Conservation (phyloP, 1,140 invertebrate genomes). For the Rhagoletis pomonella region DNA sequence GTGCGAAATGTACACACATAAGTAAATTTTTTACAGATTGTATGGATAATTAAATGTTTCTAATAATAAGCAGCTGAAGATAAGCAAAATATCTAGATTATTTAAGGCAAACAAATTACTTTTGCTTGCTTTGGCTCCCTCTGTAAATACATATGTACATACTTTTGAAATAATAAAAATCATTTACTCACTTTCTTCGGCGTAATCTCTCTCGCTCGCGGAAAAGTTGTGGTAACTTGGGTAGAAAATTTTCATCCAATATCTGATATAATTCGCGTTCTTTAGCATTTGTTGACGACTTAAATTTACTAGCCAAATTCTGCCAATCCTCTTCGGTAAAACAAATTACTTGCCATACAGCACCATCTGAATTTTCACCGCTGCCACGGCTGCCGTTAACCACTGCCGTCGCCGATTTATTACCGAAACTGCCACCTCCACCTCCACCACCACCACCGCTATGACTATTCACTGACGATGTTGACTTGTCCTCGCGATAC, state of each 20-base stretch:
- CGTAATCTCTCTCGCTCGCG: constrained; percentile 91
- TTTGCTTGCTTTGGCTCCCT: neutral
- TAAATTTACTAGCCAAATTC: constrained; percentile 87
- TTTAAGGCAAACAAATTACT: neutral
- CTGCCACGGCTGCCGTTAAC: neutral
- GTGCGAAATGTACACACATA: too few species aligned
- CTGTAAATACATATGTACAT: neutral
- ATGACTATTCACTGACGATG: constrained; percentile 44
- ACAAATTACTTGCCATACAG: constrained; percentile 92
- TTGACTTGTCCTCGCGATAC: constrained; percentile 81
- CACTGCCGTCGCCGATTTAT: constrained; percentile 62
- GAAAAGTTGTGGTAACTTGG: constrained; percentile 92
- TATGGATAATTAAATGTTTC: too few species aligned
- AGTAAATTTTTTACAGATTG: too few species aligned
- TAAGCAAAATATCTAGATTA: neutral
- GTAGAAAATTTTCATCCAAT: constrained; percentile 91
- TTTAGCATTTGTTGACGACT: constrained; percentile 82
- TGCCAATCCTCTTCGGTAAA: constrained; percentile 94
- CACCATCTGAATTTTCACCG: constrained; percentile 62
- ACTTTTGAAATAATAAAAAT: neutral
- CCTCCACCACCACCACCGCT: constrained; percentile 71
- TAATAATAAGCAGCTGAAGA: neutral
- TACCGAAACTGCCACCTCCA: constrained; percentile 72
- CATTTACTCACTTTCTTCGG: constrained; percentile 77
- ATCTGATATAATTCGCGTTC: constrained; percentile 86